Evolutionary conservation across 2,888 invertebrate genomes (phyloP).

Genomic region (Linnaemya tessellans): DNA sequence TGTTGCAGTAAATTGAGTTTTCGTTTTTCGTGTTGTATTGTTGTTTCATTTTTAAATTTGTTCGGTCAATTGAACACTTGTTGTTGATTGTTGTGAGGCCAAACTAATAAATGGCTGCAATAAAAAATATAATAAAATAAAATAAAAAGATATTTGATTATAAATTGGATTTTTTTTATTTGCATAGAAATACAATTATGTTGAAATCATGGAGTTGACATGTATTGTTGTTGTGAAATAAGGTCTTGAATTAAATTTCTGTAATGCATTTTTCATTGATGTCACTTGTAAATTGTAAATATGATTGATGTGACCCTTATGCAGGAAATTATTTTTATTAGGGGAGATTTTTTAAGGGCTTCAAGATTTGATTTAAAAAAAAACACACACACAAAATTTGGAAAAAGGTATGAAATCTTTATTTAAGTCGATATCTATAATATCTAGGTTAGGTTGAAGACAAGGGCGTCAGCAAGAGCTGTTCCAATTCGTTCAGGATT

Average conservation of each 20-base stretch:
- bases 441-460: no score
- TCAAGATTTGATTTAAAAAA: no score
- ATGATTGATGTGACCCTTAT: neutral
- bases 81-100: neutral
- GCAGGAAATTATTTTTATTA: no score
- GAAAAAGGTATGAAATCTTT: no score
- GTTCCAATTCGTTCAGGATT: no score
- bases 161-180: neutral
- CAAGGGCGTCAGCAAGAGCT: no score
- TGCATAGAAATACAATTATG: neutral
- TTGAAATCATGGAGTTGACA: neutral
- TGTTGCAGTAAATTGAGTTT: slow-evolving; percentile 5
- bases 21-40: neutral
- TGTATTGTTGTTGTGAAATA: neutral
- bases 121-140: slow-evolving; percentile 1
- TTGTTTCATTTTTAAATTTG: slow-evolving; percentile 11
- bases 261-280: neutral
- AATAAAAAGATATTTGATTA: neutral
- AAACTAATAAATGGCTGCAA: slow-evolving; percentile 27
- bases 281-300: neutral
- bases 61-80: slow-evolving; percentile 48
- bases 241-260: neutral
- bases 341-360: no score
- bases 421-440: no score
- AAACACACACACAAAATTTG: no score